A percentile compares a stretch with the other conserved stretches of the same genome.
phyloP scores from a whole-genome alignment of 2,113 vertebrate species.

The Poicephalus meyeri region DNA sequence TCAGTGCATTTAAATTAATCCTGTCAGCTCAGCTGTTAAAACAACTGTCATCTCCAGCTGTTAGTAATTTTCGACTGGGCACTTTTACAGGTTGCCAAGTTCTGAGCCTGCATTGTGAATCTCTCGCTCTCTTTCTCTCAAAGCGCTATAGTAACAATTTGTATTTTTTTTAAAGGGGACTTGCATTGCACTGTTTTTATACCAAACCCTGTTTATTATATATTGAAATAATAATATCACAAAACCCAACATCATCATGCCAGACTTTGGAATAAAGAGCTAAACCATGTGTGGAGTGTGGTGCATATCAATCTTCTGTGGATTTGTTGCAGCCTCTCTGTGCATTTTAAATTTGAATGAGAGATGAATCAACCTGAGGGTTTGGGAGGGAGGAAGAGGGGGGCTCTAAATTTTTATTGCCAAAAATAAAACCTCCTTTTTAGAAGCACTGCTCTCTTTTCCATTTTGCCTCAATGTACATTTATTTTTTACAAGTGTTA shows the following conservation, averaged over 20 bases:
- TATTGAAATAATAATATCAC: slow-evolving; percentile 59
- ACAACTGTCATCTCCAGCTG: slow-evolving; percentile 99
- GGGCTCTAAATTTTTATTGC: slow-evolving; percentile 48
- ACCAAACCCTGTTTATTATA: slow-evolving; percentile 17
- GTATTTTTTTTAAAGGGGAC: slow-evolving; percentile 68
- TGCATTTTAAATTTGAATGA: slow-evolving; percentile 64
- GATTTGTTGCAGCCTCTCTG: slow-evolving; percentile 49
- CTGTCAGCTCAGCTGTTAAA: slow-evolving; percentile 99
- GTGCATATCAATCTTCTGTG: slow-evolving; percentile 50
- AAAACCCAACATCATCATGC: slow-evolving; percentile 3
- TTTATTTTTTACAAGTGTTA: background rate
- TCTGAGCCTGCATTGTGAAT: slow-evolving; percentile 77
- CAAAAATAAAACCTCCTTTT: slow-evolving; percentile 18
- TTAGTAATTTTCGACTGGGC: slow-evolving; percentile 98
- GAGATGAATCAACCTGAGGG: slow-evolving; percentile 59
- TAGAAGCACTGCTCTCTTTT: background rate
- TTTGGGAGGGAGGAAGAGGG: background rate
- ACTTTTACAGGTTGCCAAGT: slow-evolving; percentile 92
- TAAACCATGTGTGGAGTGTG: slow-evolving; percentile 6
- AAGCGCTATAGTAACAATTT: slow-evolving; percentile 73
- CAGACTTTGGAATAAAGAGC: slow-evolving; percentile 45
- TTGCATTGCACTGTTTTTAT: slow-evolving; percentile 47
- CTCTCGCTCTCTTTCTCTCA: slow-evolving; percentile 64
- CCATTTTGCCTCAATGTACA: background rate
- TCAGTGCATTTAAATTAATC: slow-evolving; percentile 99